Percentiles rank a stretch among this genome's conserved stretches.
Evolutionary conservation across 2,797 vertebrate species (phyloP).

Genomic region (Hippocampus kuda): DNA sequence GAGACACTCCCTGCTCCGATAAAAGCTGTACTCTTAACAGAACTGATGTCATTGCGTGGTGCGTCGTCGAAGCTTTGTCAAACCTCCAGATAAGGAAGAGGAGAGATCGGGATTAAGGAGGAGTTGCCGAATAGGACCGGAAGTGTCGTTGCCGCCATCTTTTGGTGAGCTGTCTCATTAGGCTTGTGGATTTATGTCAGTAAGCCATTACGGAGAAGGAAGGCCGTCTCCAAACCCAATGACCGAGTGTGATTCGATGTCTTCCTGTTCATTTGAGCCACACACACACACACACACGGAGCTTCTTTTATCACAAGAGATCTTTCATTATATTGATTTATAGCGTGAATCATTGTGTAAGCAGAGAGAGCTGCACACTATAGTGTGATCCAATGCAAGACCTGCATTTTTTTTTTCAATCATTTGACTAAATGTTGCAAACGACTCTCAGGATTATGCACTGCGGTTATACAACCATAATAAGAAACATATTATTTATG

Average conservation of each 20-base stretch:
- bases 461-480: no score
- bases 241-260: constrained; percentile 38
- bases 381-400: no score
- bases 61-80: neutral
- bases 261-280: constrained; percentile 15
- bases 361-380: neutral
- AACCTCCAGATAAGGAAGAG: neutral
- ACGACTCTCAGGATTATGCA: no score
- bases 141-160: constrained; percentile 12
- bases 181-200: constrained; percentile 36
- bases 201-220: constrained; percentile 12
- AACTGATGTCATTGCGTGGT: neutral
- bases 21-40: neutral
- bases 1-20: constrained; percentile 19
- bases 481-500: no score
- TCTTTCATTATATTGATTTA: neutral
- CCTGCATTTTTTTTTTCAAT: no score
- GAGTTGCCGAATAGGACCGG: neutral
- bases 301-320: neutral
- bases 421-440: no score
- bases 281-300: neutral
- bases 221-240: constrained; percentile 8
- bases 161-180: constrained; percentile 17
- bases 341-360: neutral
- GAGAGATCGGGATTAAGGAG: constrained; percentile 7